Conservation (phyloP, 2,888 invertebrate genomes). For the Julus scanicus region DNA sequence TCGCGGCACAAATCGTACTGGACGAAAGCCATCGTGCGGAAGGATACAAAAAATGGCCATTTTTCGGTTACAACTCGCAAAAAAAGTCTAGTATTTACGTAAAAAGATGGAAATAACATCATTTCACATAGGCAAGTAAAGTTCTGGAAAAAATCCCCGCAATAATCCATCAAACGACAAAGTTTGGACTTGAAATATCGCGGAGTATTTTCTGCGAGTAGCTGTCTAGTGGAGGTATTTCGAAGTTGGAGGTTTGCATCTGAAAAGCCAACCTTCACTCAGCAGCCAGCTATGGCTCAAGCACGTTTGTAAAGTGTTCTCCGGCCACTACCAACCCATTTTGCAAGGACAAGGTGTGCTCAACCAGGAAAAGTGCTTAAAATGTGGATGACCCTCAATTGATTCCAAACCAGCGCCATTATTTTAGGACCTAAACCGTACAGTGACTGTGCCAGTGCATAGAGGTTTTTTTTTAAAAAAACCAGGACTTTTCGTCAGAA, state of each 20-base stretch:
- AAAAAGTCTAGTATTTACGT: not conserved
- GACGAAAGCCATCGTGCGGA: not conserved
- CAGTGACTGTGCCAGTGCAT: constrained; percentile 28
- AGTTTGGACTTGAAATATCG: not conserved
- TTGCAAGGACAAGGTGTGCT: constrained; percentile 9
- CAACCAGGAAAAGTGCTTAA: not conserved
- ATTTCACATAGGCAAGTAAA: not conserved
- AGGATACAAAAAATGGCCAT: not conserved
- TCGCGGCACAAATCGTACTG: not conserved
- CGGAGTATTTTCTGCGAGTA: constrained; percentile 13
- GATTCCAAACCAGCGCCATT: not conserved
- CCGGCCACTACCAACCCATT: not conserved
- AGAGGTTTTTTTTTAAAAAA: not conserved
- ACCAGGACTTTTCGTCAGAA: not conserved
- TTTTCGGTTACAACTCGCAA: not conserved
- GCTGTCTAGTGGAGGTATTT: constrained; percentile 4
- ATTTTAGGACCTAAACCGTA: not conserved
- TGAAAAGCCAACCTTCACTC: constrained; percentile 3
- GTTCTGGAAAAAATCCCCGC: not conserved
- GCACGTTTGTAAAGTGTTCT: not conserved
- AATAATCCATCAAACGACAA: not conserved
- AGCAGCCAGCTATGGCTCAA: constrained; percentile 19
- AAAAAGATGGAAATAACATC: not conserved
- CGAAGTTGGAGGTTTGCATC: not conserved
- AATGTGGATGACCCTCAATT: not conserved